Conservation (phyloP, 2,888 invertebrate species). For the Melieria crassipennis region DNA sequence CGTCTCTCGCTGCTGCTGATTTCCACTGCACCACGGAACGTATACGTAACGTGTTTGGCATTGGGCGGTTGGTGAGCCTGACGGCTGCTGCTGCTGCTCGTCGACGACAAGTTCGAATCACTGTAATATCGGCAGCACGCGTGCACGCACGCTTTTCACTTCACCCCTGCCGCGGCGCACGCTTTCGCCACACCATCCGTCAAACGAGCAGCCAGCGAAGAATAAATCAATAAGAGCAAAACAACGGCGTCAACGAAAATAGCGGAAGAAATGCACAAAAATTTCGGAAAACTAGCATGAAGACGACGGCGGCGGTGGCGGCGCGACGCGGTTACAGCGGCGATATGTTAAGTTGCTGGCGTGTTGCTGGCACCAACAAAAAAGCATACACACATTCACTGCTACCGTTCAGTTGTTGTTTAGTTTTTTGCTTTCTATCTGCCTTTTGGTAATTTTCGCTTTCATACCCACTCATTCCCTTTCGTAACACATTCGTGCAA, state of each 20-base stretch:
- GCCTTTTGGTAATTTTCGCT: too few relatives aligned
- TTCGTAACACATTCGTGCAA: too few relatives aligned
- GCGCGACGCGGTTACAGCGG: too few relatives aligned
- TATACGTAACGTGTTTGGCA: slow-evolving; percentile 7
- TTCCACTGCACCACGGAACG: not conserved
- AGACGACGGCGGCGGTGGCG: not conserved
- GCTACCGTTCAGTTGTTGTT: too few relatives aligned
- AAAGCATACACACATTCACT: too few relatives aligned
- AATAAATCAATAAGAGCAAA: slow-evolving; percentile 19
- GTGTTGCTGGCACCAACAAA: too few relatives aligned
- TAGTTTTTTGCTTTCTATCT: too few relatives aligned
- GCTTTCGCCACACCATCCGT: not conserved
- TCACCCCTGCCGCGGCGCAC: not conserved
- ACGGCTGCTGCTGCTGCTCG: slow-evolving; percentile 5
- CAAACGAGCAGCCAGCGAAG: not conserved
- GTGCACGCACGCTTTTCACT: slow-evolving; percentile 24
- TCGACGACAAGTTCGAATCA: slow-evolving; percentile 11
- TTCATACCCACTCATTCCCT: too few relatives aligned
- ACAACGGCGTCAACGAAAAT: slow-evolving; percentile 4
- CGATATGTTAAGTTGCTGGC: too few relatives aligned
- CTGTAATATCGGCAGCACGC: slow-evolving; percentile 33
- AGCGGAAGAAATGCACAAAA: not conserved
- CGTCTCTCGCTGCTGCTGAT: not conserved
- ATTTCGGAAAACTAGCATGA: not conserved
- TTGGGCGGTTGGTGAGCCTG: slow-evolving; percentile 6